Evolutionary conservation across 2,113 vertebrate genomes (phyloP).

Genomic region (Tretioscincus oriximinensis): DNA sequence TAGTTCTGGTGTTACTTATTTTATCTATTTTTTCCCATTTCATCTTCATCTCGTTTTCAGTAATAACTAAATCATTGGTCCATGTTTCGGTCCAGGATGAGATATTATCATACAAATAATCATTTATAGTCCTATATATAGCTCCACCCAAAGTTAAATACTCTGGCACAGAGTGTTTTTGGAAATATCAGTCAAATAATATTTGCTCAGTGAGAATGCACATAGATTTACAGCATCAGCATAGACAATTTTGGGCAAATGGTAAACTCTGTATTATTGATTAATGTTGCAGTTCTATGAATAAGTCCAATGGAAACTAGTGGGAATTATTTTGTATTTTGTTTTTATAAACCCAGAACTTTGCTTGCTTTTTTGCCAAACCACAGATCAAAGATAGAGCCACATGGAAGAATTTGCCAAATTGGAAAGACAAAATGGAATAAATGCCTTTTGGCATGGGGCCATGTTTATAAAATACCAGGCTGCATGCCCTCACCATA

Average conservation of each 20-base stretch:
- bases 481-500: neutral
- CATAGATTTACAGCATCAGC: neutral
- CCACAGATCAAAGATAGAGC: neutral
- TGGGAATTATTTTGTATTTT: neutral
- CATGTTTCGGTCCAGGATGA: too few species aligned
- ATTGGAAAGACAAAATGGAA: neutral
- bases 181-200: neutral
- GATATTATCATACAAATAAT: too few species aligned
- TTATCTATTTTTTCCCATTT: too few species aligned
- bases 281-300: neutral
- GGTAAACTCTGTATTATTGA: neutral
- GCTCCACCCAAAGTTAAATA: neutral
- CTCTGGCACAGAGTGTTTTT: neutral
- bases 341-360: neutral
- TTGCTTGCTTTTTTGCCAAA: neutral
- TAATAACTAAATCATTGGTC: too few species aligned
- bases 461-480: neutral
- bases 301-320: neutral
- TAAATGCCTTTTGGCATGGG: neutral
- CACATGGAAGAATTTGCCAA: neutral
- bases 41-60: too few species aligned
- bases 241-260: neutral
- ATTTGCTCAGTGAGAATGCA: neutral
- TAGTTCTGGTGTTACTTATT: too few species aligned
- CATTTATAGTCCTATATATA: too few species aligned